A percentile compares a stretch with the other conserved stretches of the same genome.
Conservation (phyloP, 37 sponge, comb jelly and placozoan species). For the Aplysina aerophoba region DNA sequence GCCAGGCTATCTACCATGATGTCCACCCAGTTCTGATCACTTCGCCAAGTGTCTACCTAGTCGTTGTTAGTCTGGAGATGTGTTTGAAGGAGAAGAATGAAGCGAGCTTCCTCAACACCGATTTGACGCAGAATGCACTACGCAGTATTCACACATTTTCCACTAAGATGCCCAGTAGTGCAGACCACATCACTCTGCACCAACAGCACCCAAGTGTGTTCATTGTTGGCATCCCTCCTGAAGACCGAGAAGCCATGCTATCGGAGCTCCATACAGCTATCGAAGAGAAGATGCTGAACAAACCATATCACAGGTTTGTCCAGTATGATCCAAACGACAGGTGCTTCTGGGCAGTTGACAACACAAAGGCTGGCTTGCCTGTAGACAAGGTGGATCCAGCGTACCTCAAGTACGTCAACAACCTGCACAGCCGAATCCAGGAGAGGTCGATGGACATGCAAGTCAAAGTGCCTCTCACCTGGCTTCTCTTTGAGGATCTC, state of each 20-base stretch:
- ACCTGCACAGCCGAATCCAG: not conserved
- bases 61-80: not conserved
- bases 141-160: conserved; percentile 16
- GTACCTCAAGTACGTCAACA: not conserved
- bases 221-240: not conserved
- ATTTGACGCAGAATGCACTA: conserved; percentile 16
- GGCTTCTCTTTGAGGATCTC: conserved; percentile 17
- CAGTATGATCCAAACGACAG: conserved; percentile 11
- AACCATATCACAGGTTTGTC: not conserved
- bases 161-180: not conserved
- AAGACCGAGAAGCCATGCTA: not conserved
- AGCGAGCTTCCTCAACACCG: not conserved
- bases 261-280: not conserved
- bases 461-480: not conserved
- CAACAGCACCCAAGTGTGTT: not conserved
- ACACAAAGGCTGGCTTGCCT: conserved; percentile 23
- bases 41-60: conserved; percentile 30
- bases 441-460: not conserved
- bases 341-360: conserved; percentile 33
- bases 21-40: conserved; percentile 22
- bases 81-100: not conserved
- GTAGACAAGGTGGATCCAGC: not conserved
- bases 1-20: conserved; percentile 30
- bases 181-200: not conserved
- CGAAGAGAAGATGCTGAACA: not conserved